Conservation (phyloP, 2,113 vertebrate genomes). For the Odontesthes bonariensis region DNA sequence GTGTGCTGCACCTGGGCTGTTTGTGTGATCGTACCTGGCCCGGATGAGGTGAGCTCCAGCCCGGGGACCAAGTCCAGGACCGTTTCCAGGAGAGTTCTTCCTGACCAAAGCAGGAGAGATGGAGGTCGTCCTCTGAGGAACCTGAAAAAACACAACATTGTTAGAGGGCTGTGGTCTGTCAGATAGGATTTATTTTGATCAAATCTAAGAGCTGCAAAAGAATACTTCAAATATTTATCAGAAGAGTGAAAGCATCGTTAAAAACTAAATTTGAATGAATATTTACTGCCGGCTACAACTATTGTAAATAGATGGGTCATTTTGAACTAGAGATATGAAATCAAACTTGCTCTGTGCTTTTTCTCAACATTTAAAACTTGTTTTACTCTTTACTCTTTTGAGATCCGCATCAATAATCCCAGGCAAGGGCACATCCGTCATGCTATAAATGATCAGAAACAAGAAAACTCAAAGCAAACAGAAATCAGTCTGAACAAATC, state of each 20-base stretch:
- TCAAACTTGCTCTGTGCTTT: too few species aligned
- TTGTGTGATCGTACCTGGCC: constrained; percentile 87
- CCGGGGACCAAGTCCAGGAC: constrained; percentile 88
- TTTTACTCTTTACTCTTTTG: too few species aligned
- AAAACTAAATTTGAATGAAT: too few species aligned
- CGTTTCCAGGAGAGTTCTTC: constrained; percentile 96
- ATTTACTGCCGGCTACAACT: too few species aligned
- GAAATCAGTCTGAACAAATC: not conserved
- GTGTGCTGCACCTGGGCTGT: too few species aligned
- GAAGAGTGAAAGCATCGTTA: too few species aligned
- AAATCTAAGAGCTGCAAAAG: not conserved
- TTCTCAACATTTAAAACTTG: too few species aligned
- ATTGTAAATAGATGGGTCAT: too few species aligned
- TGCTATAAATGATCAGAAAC: not conserved
- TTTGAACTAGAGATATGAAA: too few species aligned
- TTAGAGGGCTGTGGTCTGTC: not conserved
- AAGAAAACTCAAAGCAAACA: not conserved
- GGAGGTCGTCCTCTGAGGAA: constrained; percentile 98
- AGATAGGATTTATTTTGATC: too few species aligned
- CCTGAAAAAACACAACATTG: constrained; percentile 77
- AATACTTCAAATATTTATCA: not conserved
- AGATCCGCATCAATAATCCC: too few species aligned
- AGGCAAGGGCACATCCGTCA: too few species aligned
- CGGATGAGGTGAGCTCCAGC: constrained; percentile 92
- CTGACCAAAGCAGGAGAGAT: constrained; percentile 96